These are phyloP conservation scores for Calameuta pallipes DNA, from an alignment of 2,888 invertebrate species.

Conservation along the genomic window DNA sequence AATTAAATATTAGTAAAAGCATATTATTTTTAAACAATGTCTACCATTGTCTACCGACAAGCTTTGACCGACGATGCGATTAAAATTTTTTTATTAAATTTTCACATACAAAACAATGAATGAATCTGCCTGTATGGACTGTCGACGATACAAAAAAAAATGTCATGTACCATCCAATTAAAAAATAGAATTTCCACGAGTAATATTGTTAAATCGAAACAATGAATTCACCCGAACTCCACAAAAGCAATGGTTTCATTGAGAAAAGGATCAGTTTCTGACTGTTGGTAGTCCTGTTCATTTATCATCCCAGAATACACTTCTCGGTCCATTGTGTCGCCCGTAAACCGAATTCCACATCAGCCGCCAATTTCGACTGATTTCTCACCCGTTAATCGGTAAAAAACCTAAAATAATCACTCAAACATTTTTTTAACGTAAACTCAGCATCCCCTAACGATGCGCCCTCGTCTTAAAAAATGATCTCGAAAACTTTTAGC, in stretches of 20 bases:
- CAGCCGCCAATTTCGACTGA: background rate
- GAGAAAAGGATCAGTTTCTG: background rate
- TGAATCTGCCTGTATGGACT: background rate
- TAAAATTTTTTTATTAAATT: background rate
- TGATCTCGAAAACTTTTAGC: background rate
- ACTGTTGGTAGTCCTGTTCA: background rate
- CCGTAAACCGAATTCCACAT: background rate
- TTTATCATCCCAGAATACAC: background rate
- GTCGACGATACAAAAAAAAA: too few relatives aligned
- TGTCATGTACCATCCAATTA: too few relatives aligned
- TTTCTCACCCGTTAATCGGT: background rate
- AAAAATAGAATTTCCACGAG: background rate
- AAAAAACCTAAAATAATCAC: background rate
- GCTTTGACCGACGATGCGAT: background rate
- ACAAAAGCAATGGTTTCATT: background rate
- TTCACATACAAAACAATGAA: too few relatives aligned
- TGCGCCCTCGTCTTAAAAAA: background rate
- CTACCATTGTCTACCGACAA: too few relatives aligned
- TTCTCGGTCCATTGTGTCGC: background rate
- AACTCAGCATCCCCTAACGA: background rate
- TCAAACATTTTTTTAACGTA: background rate
- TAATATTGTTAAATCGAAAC: background rate
- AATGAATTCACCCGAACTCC: background rate
- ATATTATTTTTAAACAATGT: background rate
- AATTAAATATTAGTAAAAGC: background rate